Base-by-base conservation (phyloP, 2,888 invertebrate species). In the Heteropelma amictum region DNA sequence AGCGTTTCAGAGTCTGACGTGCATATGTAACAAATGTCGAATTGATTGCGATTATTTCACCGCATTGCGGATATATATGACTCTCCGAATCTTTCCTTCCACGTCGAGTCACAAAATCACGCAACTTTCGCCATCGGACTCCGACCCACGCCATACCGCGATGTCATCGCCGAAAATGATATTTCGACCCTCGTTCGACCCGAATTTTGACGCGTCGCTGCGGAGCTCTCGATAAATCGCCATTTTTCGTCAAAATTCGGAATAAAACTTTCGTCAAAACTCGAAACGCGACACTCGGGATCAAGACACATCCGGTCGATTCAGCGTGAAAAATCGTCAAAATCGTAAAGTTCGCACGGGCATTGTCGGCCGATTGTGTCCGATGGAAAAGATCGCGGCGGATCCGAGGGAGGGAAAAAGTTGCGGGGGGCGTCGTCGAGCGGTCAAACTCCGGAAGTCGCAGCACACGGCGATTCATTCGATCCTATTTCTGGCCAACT, bases 391-490 rank as follows among this genome's bases (percentile, higher is more conserved):
- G 4, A 33, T 42, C 10, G 28, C 28, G 14, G 19, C 21, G 35
- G 35, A 8, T 2, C 4, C 14, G 33, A 10, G 10, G 7, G 30
- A 8, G 6, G 12, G 12, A 38, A 12, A 1, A 1, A 1, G 23
- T n/a, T 21, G 33, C 6, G 8, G 23, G 38, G 19, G 19, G 8
- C 2, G 26, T 28, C 3, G 30, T 42, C n/a, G 14, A 12, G 26
- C 23, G 26, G 49, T 51, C 26, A 58, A 73, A 56, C 64, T 49
- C 69, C 72, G 68, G 71, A 73, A 73, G 40, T 58, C 54, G 65
- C 69, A 38, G 14, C 14, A n/a, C 38, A 12, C 12, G 12, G 12
- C 12, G 14, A 30, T 12, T 7, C 40, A 17, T 17, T 5, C n/a
- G 8, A 7, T 45, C 21, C 40, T n/a, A 19, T 51, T 49, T 23